phyloP scores from a whole-genome alignment of 1,140 invertebrate species.

The Apocrypta bakeri region DNA sequence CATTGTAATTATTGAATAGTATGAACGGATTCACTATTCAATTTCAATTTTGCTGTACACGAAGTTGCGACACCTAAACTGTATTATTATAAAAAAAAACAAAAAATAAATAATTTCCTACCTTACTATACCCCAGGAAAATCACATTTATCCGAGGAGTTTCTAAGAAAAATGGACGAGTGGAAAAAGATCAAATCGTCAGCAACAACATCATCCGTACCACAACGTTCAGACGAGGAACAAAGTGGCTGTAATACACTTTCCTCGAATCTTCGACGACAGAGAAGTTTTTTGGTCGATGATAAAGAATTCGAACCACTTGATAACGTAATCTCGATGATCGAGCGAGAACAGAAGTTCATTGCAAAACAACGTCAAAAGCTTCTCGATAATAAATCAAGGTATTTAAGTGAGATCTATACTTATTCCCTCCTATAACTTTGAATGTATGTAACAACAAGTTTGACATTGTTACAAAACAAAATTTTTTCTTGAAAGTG shows the following conservation, averaged over 20 bases:
- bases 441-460: too few relatives aligned
- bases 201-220: constrained; percentile 31
- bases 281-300: constrained; percentile 56
- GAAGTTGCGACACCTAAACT: too few relatives aligned
- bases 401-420: constrained; percentile 57
- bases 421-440: too few relatives aligned
- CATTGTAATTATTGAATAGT: too few relatives aligned
- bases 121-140: constrained; percentile 68
- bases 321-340: constrained; percentile 62
- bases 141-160: constrained; percentile 80
- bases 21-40: too few relatives aligned
- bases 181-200: constrained; percentile 76
- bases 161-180: constrained; percentile 82
- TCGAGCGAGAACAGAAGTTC: constrained; percentile 78
- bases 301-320: constrained; percentile 74
- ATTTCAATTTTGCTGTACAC: too few relatives aligned
- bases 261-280: neutral
- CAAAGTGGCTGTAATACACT: constrained; percentile 50
- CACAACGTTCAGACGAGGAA: constrained; percentile 71
- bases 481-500: too few relatives aligned
- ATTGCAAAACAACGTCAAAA: constrained; percentile 78
- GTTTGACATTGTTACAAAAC: too few relatives aligned
- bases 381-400: constrained; percentile 77
- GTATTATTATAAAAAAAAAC: neutral
- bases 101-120: too few relatives aligned